Evolutionary conservation across 1,140 invertebrate genomes (phyloP).

Genomic region (Phymastichus coffea): DNA sequence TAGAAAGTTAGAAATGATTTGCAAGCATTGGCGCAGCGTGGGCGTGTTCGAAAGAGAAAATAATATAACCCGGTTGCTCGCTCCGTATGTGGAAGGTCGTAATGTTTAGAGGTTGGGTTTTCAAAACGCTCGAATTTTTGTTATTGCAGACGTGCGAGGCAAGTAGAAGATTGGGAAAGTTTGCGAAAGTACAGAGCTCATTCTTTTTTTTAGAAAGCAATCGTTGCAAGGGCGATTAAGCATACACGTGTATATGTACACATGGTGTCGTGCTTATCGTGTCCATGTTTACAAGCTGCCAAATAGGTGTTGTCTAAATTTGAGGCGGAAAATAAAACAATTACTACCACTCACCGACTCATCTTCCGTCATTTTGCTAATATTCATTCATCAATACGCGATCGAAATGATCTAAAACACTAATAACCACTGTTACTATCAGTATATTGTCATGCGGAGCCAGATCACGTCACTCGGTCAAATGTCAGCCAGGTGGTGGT

Average conservation of each 20-base stretch:
- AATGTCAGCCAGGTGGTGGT: too few relatives aligned
- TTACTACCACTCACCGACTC: conserved; percentile 33
- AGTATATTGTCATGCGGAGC: too few relatives aligned
- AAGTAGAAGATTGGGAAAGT: too few relatives aligned
- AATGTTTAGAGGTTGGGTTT: conserved; percentile 19
- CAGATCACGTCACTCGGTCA: too few relatives aligned
- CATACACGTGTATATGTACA: background rate
- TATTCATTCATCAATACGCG: too few relatives aligned
- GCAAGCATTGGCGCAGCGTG: conserved; percentile 15
- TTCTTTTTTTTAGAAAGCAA: too few relatives aligned
- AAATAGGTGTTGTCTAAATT: too few relatives aligned
- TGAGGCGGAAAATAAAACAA: too few relatives aligned
- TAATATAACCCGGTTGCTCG: conserved; percentile 2
- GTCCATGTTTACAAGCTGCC: too few relatives aligned
- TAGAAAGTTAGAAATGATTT: too few relatives aligned
- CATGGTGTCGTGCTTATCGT: conserved; percentile 3
- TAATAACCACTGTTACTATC: too few relatives aligned
- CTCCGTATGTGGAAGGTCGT: background rate
- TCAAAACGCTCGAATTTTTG: background rate
- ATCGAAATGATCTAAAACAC: too few relatives aligned
- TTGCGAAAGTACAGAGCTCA: background rate
- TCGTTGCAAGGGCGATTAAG: background rate
- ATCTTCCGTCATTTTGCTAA: conserved; percentile 30
- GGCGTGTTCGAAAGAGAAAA: background rate
- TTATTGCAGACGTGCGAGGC: background rate